A percentile compares a stretch with the other conserved stretches of the same genome.
phyloP scores from a whole-genome alignment of 2,797 vertebrate genomes.

The Paedocypris micromegethes region DNA sequence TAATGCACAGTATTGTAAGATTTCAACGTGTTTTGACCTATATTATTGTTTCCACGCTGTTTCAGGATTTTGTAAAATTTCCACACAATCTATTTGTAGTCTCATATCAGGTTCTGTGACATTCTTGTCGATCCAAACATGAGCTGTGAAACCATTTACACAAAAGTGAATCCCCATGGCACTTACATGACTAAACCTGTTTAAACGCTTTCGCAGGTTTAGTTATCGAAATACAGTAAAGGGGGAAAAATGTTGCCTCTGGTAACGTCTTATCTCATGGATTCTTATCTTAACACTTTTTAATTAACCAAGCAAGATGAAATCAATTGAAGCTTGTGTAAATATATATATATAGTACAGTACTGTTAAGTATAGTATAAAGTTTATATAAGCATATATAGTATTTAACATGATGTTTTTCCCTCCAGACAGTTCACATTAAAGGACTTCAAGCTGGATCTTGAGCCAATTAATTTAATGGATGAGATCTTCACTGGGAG shows the following conservation, averaged over 20 bases:
- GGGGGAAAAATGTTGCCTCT: not conserved
- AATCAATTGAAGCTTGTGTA: no score
- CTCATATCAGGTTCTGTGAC: constrained; percentile 35
- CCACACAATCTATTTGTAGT: not conserved
- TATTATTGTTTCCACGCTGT: not conserved
- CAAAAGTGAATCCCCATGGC: no score
- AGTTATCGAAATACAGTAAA: not conserved
- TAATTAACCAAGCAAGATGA: no score
- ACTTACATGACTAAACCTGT: no score
- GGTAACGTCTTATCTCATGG: not conserved
- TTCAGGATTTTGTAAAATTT: not conserved
- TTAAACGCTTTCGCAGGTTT: no score
- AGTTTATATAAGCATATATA: no score
- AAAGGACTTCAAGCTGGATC: constrained; percentile 37
- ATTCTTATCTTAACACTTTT: no score
- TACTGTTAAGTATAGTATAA: no score
- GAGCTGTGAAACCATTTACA: no score
- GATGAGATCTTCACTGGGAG: constrained; percentile 46
- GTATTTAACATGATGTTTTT: not conserved
- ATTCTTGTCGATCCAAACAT: constrained; percentile 3
- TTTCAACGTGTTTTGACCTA: no score
- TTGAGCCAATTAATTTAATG: constrained; percentile 44
- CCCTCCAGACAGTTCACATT: constrained; percentile 42
- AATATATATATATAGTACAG: no score
- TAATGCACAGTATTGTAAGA: not conserved